These are phyloP conservation scores for Araneus ventricosus DNA, from an alignment of 1,140 invertebrate species.

Conservation along the genomic window DNA sequence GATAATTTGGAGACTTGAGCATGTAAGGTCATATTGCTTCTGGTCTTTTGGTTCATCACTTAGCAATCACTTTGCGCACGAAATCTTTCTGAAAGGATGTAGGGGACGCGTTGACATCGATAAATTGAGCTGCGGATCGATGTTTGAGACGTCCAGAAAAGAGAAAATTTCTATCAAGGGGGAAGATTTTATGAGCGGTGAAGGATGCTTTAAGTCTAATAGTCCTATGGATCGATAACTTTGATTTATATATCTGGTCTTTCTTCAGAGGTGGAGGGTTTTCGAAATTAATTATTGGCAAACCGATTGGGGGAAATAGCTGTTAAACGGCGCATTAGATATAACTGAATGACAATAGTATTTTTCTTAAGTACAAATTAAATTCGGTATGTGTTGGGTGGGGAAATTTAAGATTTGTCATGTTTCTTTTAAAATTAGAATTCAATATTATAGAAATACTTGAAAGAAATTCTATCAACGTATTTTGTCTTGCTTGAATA, in stretches of 20 bases:
- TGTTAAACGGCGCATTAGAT: not conserved
- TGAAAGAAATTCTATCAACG: too few species aligned
- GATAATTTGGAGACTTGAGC: conserved; percentile 17
- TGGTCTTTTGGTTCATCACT: conserved; percentile 43
- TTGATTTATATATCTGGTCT: conserved; percentile 11
- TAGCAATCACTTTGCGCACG: conserved; percentile 57
- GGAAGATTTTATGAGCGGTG: conserved; percentile 19
- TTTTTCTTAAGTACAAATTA: too few species aligned
- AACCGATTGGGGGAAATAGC: not conserved
- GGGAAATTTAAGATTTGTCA: too few species aligned
- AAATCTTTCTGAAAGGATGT: not conserved
- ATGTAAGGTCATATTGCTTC: conserved; percentile 39
- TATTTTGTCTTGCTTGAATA: too few species aligned
- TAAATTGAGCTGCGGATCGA: conserved; percentile 53
- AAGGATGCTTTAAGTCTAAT: conserved; percentile 43
- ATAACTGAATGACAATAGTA: too few species aligned
- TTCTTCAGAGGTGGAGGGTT: not conserved
- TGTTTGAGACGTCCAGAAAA: conserved; percentile 18
- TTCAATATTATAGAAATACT: too few species aligned
- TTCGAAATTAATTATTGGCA: not conserved
- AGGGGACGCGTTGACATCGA: conserved; percentile 33
- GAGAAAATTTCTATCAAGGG: conserved; percentile 16
- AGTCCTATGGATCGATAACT: conserved; percentile 20
- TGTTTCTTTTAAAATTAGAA: too few species aligned
- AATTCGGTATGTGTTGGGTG: too few species aligned